Percentiles rank a stretch among this genome's conserved stretches.
phyloP scores from a whole-genome alignment of 2,888 invertebrate genomes.

The Hemicrepidius hirtus region DNA sequence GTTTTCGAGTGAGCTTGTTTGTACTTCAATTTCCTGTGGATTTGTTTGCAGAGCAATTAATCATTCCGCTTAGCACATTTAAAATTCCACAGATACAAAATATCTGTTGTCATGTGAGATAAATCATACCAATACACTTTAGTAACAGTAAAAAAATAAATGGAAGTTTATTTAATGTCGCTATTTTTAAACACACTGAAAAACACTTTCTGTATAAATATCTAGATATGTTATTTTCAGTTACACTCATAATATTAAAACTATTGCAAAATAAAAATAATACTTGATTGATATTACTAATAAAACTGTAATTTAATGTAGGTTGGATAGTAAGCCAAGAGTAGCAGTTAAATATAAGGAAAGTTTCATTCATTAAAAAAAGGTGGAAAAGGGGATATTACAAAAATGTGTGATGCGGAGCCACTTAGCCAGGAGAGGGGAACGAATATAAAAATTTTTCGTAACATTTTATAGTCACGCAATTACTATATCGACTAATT shows the following conservation, averaged over 20 bases:
- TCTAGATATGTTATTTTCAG: not conserved
- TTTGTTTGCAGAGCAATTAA: constrained; percentile 17
- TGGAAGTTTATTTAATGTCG: constrained; percentile 4
- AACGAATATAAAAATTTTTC: no score
- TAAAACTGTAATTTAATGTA: no score
- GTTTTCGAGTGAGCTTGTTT: not conserved
- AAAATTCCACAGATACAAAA: constrained; percentile 18
- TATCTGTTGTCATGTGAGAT: constrained; percentile 24
- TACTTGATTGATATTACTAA: no score
- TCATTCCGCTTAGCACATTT: constrained; percentile 18
- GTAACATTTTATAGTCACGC: no score
- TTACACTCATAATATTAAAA: not conserved
- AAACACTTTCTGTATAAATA: constrained; percentile 1
- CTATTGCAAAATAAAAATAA: no score
- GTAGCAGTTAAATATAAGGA: no score
- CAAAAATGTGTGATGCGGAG: no score
- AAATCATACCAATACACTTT: constrained; percentile 15
- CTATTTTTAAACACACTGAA: constrained; percentile 16
- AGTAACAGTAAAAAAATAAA: constrained; percentile 13
- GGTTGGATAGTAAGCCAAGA: no score
- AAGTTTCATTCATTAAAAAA: no score
- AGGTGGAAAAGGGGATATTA: no score
- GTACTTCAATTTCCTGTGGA: constrained; percentile 3
- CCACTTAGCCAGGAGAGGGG: no score
- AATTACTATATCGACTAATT: not conserved